Base-by-base conservation (phyloP, 2,888 invertebrate species). In the Proisotoma minuta region DNA sequence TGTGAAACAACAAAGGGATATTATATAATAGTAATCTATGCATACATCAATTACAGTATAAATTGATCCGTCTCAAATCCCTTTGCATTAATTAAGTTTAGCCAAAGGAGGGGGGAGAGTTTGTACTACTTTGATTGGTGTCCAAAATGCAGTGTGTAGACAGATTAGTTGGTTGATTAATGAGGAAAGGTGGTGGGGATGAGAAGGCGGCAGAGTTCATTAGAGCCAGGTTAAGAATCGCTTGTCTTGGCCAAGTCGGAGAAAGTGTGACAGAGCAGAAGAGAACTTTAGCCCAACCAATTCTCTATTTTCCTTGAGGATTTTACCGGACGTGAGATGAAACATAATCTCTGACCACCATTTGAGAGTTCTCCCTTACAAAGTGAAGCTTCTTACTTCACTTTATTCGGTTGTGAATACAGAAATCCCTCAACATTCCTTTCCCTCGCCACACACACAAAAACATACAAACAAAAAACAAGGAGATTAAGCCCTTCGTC, bases 261-360 rank as follows among this genome's bases (percentile, higher is more conserved):
- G n/a, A 4, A 4, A 15, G 23, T 23, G 23, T 49, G 49, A 49
- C 49, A 22, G 49, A 22, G 22, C 18, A 20, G 49, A 18, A 49
- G 49, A 49, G 49, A 8, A 4, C 23, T 49, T 5, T 15, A 49
- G 18, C 23, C 49, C 34, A 34, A 8, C 34, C 49, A 22, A 4
- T 49, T 49, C 8, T 49, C 49, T 49, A 49, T 49, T 22, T 22
- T 49, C 49, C 49, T 20, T 49, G 23, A 49, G 49, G 49, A 49
- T 49, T 49, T 49, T 3, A 23, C 18, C 49, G 49, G 18, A 49
- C 49, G 49, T 49, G 49, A 49, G 18, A 49, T 49, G 49, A 49
- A 49, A 49, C 3, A 3, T 22, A 49, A 49, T 22, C 47, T 49
- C 23, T 23, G 34, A 34, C 34, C 34, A 34, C 34, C 15, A 15